Evolutionary conservation across 1,140 invertebrate species (phyloP), one percentile per base, ranked within the genome.

Genomic region (Chymomyza costata): DNA sequence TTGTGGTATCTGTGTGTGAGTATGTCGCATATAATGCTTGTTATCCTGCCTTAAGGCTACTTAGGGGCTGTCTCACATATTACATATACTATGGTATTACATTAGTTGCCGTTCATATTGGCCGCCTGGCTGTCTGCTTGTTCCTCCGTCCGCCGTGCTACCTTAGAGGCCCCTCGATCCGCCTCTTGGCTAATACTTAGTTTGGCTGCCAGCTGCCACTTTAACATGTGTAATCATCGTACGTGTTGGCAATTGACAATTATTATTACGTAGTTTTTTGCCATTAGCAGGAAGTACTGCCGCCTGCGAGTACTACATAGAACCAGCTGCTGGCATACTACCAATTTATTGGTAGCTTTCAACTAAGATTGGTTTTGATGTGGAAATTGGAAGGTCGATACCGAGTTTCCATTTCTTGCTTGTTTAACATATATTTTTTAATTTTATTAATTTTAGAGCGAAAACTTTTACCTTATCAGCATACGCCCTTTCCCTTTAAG

Each of bases 171-270:
- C n/a, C n/a, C n/a, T n/a, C n/a, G n/a, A n/a, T n/a, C n/a, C n/a
- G n/a, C n/a, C n/a, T n/a, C n/a, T n/a, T n/a, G n/a, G n/a, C n/a
- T n/a, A n/a, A n/a, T n/a, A n/a, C n/a, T n/a, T n/a, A n/a, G n/a
- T n/a, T n/a, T n/a, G n/a, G 44, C 16, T 56, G 48, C 58, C 71
- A 69, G 62, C 58, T 65, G 62, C 47, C 62, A 53, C 56, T 67
- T 64, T 58, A 45, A 78, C 71, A 76, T 78, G 71, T 76, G 71
- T 76, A 76, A 76, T 76, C 71, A 76, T 76, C 71, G 71, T 76
- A 76, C 71, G 71, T 76, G 71, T 78, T 57, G 71, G 71, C 71
- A 76, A 76, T 76, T 76, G 71, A 76, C 71, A 76, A 76, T 76
- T 76, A 76, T 76, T 76, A 76, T 76, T 76, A 78, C 66, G 66